These are phyloP conservation scores for Apodemus agrarius DNA, from an alignment of 2,797 vertebrate species.

Conservation along the genomic window DNA sequence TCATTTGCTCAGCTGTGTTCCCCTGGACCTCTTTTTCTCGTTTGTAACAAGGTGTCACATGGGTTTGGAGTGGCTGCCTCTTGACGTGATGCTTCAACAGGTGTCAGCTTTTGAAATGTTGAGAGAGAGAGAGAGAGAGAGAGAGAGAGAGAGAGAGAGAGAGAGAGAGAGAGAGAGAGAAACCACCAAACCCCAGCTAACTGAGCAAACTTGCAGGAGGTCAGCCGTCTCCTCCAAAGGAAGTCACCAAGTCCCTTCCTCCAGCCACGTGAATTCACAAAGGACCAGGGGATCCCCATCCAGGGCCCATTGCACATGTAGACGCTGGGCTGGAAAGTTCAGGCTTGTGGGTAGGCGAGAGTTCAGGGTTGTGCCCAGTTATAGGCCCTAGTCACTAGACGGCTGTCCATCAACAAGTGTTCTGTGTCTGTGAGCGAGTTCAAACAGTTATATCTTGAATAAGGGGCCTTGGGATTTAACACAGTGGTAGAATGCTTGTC, in stretches of 20 bases:
- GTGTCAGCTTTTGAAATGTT: neutral
- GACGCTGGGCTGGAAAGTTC: too few relatives aligned
- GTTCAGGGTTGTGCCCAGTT: too few relatives aligned
- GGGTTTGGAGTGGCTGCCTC: neutral
- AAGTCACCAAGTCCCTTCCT: neutral
- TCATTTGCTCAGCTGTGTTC: neutral
- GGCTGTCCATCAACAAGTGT: too few relatives aligned
- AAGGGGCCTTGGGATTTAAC: neutral
- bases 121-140: neutral
- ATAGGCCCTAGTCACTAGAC: accelerated
- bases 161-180: neutral
- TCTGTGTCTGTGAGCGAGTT: neutral
- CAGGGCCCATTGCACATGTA: neutral
- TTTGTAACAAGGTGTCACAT: neutral
- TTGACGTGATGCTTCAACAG: neutral
- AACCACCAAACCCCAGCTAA: neutral
- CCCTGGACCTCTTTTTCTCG: neutral
- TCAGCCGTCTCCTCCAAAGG: neutral
- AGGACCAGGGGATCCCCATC: neutral
- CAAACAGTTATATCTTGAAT: neutral
- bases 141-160: neutral
- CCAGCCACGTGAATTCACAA: neutral
- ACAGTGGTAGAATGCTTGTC: neutral
- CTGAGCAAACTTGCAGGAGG: neutral
- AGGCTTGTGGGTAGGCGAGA: too few relatives aligned